Conservation (phyloP, 2,888 invertebrate species). For the Lypha dubia region DNA sequence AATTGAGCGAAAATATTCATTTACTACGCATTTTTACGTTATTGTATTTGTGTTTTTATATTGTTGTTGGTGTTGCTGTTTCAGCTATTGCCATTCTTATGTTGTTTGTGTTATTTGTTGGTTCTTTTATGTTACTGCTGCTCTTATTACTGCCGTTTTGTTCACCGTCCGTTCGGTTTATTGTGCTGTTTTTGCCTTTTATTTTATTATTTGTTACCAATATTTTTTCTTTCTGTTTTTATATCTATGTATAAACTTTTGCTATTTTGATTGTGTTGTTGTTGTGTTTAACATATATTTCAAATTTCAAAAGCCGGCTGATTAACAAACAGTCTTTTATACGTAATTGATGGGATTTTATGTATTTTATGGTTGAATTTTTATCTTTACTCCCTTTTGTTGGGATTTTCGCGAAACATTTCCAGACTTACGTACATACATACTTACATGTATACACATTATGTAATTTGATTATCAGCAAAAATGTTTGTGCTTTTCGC, state of each 20-base stretch:
- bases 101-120: constrained; percentile 35
- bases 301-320: constrained; percentile 60
- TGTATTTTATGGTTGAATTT: constrained; percentile 23
- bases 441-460: no score
- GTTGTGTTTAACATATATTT: constrained; percentile 33
- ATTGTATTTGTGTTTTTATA: constrained; percentile 34
- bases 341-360: constrained; percentile 52
- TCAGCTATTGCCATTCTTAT: constrained; percentile 31
- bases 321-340: constrained; percentile 59
- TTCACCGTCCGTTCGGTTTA: background rate
- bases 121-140: constrained; percentile 13
- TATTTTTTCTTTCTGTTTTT: no score
- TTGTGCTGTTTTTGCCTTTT: background rate
- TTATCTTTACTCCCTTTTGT: constrained; percentile 20
- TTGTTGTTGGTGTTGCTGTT: background rate
- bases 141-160: constrained; percentile 1
- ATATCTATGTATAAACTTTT: background rate
- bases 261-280: no score
- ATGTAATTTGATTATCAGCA: constrained; percentile 57
- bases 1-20: constrained; percentile 60
- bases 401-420: constrained; percentile 47
- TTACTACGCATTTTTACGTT: constrained; percentile 68
- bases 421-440: no score
- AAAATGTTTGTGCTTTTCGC: constrained; percentile 23
- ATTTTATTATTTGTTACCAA: constrained; percentile 23